These are phyloP conservation scores for Lasiurus borealis DNA, from an alignment of 2,113 vertebrate species.

Conservation along the genomic window DNA sequence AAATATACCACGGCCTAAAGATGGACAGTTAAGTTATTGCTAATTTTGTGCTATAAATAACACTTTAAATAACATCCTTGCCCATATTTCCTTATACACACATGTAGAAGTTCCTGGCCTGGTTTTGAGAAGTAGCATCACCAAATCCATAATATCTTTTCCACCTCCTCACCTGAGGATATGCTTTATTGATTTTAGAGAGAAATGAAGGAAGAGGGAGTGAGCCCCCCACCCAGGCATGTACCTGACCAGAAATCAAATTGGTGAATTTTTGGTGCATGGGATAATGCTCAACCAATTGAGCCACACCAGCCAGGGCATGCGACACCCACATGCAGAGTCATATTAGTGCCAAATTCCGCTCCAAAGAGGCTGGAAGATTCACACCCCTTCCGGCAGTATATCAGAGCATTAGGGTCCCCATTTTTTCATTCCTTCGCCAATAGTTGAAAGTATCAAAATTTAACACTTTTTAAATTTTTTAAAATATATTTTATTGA, in stretches of 20 bases:
- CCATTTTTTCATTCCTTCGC: not conserved
- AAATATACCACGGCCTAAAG: not conserved
- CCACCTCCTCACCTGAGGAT: not conserved
- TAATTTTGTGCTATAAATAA: conserved; percentile 30
- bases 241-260: not conserved
- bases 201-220: not conserved
- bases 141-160: not conserved
- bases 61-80: not conserved
- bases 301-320: not conserved
- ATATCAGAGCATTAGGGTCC: not conserved
- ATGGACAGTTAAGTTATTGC: not conserved
- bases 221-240: not conserved
- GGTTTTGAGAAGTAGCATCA: conserved; percentile 25
- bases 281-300: not conserved
- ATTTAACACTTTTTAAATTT: not conserved
- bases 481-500: too few species aligned
- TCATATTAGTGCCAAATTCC: not conserved
- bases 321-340: not conserved
- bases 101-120: not conserved
- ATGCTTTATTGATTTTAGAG: not conserved
- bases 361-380: not conserved
- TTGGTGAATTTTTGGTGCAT: not conserved
- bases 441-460: not conserved
- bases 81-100: not conserved
- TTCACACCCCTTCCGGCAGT: not conserved